Conservation (phyloP, 1,140 invertebrate species). For the Drosophila miranda region DNA sequence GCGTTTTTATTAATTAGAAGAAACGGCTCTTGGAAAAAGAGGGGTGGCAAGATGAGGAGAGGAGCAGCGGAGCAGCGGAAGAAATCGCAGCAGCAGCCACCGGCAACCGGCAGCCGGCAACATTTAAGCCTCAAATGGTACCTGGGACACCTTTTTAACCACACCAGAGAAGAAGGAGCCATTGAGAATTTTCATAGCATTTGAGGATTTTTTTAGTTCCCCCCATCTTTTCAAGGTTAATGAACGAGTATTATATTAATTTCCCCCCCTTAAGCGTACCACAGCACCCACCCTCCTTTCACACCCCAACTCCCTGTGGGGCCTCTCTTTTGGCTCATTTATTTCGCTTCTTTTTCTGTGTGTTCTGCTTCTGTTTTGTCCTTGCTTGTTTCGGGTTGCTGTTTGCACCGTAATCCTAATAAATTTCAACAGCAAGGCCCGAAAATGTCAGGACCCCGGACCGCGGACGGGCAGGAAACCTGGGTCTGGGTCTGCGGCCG, state of each 20-base stretch:
- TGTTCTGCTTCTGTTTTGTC: slow-evolving; percentile 19
- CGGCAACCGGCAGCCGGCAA: background rate
- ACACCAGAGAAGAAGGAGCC: too few relatives aligned
- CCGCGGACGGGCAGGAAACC: background rate
- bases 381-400: slow-evolving; percentile 36
- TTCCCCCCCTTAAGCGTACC: slow-evolving; percentile 1
- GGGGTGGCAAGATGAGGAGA: too few relatives aligned
- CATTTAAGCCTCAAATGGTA: slow-evolving; percentile 17
- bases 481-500: slow-evolving; percentile 3
- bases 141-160: too few relatives aligned
- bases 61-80: background rate
- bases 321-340: slow-evolving; percentile 4
- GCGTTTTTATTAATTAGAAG: slow-evolving; percentile 69
- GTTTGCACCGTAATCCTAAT: slow-evolving; percentile 53
- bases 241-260: slow-evolving; percentile 46
- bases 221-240: slow-evolving; percentile 2
- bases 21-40: slow-evolving; percentile 8
- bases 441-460: slow-evolving; percentile 53
- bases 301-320: too few relatives aligned
- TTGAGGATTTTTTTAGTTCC: too few relatives aligned
- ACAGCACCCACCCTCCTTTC: background rate
- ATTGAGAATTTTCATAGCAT: too few relatives aligned
- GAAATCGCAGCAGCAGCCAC: too few relatives aligned
- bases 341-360: slow-evolving; percentile 4
- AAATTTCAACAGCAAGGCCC: slow-evolving; percentile 59